Evolutionary conservation across 2,113 vertebrate genomes (phyloP).

Genomic region (Leptobrachium leishanense): DNA sequence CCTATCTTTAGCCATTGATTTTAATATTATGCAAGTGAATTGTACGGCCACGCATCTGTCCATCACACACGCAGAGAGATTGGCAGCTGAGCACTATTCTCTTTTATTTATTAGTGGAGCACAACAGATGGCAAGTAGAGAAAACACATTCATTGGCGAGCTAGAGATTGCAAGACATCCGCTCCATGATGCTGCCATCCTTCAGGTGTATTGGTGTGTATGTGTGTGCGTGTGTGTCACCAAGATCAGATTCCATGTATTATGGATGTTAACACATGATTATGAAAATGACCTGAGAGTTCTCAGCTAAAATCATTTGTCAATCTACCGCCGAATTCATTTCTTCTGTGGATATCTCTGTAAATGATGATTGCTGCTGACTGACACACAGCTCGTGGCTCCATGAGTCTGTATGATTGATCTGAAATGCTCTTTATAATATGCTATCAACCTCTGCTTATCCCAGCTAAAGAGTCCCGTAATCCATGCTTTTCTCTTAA

Average conservation of each 20-base stretch:
- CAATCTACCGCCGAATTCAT: constrained; percentile 13
- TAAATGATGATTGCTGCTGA: constrained; percentile 38
- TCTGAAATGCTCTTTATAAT: constrained; percentile 25
- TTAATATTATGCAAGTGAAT: constrained; percentile 21
- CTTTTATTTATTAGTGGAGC: neutral
- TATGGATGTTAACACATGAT: constrained; percentile 1
- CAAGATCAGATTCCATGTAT: neutral
- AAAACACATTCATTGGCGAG: neutral
- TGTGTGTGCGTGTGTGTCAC: neutral
- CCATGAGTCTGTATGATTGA: constrained; percentile 32
- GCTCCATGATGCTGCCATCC: neutral
- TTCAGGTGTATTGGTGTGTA: neutral
- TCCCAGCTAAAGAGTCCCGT: constrained; percentile 24
- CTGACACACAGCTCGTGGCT: constrained; percentile 34
- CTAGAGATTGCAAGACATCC: neutral
- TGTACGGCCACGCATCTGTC: neutral
- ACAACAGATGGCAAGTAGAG: neutral
- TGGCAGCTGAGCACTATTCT: neutral
- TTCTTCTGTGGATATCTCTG: constrained; percentile 28
- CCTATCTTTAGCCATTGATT: constrained; percentile 12
- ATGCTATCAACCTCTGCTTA: constrained; percentile 33
- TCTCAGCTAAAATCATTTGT: constrained; percentile 9
- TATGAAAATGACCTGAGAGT: constrained; percentile 9
- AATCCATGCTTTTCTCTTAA: constrained; percentile 14
- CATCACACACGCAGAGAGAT: neutral